Conservation (phyloP, 92 coral and sea anemone species). For the Heteractis magnifica region DNA sequence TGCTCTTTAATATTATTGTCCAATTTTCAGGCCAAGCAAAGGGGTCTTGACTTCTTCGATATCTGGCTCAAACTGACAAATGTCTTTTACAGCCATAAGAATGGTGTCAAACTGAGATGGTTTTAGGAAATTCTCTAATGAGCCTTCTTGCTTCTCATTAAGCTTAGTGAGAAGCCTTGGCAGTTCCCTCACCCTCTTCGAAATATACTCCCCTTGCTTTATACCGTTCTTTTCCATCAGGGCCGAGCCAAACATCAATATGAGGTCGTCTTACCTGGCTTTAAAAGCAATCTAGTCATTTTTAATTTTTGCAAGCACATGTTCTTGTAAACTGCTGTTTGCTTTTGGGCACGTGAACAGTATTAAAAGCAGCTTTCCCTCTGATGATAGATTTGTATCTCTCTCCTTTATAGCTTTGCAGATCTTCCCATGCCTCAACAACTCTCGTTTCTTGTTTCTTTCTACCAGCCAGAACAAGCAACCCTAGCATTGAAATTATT, state of each 20-base stretch:
- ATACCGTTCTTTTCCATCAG: background rate
- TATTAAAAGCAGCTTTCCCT: background rate
- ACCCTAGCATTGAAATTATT: no score
- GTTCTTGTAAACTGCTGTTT: background rate
- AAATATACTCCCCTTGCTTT: background rate
- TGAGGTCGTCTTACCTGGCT: background rate
- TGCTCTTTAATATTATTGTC: constrained; percentile 32
- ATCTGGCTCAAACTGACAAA: background rate
- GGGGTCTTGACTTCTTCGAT: constrained; percentile 27
- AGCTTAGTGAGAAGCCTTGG: background rate
- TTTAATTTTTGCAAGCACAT: background rate
- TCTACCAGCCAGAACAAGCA: no score
- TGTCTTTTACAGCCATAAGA: background rate
- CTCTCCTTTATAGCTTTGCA: background rate
- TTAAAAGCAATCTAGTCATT: background rate
- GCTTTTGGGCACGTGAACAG: constrained; percentile 9
- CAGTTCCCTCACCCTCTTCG: background rate
- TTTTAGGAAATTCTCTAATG: background rate
- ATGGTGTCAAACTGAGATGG: background rate
- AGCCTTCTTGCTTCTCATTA: background rate
- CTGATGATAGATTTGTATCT: background rate
- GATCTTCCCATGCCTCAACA: constrained; percentile 20
- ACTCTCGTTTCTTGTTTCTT: background rate
- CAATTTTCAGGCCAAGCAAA: constrained; percentile 20
- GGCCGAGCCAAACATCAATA: background rate